phyloP scores from a whole-genome alignment of 2,113 vertebrate species.

The Mungos mungo region DNA sequence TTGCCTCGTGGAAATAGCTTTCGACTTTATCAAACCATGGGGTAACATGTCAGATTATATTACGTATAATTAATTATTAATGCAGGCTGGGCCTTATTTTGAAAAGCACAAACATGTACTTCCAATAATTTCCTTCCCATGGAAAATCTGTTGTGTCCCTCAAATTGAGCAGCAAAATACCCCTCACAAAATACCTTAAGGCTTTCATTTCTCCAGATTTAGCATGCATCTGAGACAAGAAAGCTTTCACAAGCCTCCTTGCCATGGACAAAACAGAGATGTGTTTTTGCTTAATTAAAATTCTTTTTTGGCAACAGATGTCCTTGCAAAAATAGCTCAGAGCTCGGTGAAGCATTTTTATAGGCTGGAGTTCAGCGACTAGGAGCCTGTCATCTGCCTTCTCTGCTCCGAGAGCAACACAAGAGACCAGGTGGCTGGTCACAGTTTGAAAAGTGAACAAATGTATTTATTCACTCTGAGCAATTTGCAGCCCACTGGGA shows the following conservation, averaged over 20 bases:
- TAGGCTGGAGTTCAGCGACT: slow-evolving; percentile 84
- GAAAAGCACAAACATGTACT: slow-evolving; percentile 67
- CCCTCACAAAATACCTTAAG: slow-evolving; percentile 76
- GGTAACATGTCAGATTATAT: slow-evolving; percentile 77
- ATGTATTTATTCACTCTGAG: slow-evolving; percentile 84
- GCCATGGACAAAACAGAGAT: slow-evolving; percentile 82
- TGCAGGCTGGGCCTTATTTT: slow-evolving; percentile 67
- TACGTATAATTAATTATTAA: slow-evolving; percentile 76
- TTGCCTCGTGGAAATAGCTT: slow-evolving; percentile 70
- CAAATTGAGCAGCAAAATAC: slow-evolving; percentile 67
- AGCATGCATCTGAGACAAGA: slow-evolving; percentile 76
- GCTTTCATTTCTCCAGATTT: slow-evolving; percentile 79
- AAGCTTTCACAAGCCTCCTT: slow-evolving; percentile 80
- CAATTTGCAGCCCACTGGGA: slow-evolving; percentile 79
- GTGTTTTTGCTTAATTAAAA: slow-evolving; percentile 86
- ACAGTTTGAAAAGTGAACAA: slow-evolving; percentile 82
- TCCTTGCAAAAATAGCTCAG: slow-evolving; percentile 84
- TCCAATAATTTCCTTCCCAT: slow-evolving; percentile 63
- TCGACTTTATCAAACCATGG: slow-evolving; percentile 68
- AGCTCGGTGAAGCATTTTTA: slow-evolving; percentile 85
- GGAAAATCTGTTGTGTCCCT: slow-evolving; percentile 74
- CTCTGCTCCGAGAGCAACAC: slow-evolving; percentile 83
- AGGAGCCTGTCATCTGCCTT: slow-evolving; percentile 84
- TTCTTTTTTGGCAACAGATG: slow-evolving; percentile 85
- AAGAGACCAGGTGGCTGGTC: slow-evolving; percentile 84